Evolutionary conservation across 2,888 invertebrate genomes (phyloP), one percentile per base, ranked within the genome.

Genomic region (Uloborus plumipes): DNA sequence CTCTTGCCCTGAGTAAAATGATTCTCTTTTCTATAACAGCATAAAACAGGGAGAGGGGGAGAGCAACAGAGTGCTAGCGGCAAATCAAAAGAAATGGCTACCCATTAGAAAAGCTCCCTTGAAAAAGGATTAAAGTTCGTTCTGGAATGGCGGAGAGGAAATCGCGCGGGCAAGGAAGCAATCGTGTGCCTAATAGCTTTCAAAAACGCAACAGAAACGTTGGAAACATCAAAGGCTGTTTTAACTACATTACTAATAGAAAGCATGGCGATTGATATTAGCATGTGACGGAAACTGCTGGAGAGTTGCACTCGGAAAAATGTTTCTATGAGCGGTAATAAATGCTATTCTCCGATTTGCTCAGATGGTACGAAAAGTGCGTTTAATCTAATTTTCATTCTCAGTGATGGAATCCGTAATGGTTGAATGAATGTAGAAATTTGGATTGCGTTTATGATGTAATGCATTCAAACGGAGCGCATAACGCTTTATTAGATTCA

Each of bases 201-300:
- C 31, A 69, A 31, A 50, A 64, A 53, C 22, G 53, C 62, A 22
- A 53, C 50, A 53, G 61, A 62, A 73, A 61, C 51, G 61, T 26
- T 62, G 72, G 62, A 72, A 71, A 53, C 64, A 65, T 65, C 74
- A 47, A 66, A 47, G 65, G 66, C 47, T 31, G 58, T 66, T 74
- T 66, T 31, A 50, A 20, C 49, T 58, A 22, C 62, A 69, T 77
- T 75, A 75, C 66, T 66, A 77, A 77, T 55, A 61, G 49, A 20
- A 31, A n/a, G 58, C 22, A 49, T 58, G 58, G 22, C 59, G 39
- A 39, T 39, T 39, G 39, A 67, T 51, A 61, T 59, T 51, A 74
- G 31, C 59, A 55, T 20, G 47, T 6, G 59, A 26, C 50, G 58
- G 18, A 50, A 15, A 22, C 16, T 69, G 39, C 31, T 39, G 59